Conservation (phyloP, 2,797 vertebrate genomes). For the Enteromius argenteus region DNA sequence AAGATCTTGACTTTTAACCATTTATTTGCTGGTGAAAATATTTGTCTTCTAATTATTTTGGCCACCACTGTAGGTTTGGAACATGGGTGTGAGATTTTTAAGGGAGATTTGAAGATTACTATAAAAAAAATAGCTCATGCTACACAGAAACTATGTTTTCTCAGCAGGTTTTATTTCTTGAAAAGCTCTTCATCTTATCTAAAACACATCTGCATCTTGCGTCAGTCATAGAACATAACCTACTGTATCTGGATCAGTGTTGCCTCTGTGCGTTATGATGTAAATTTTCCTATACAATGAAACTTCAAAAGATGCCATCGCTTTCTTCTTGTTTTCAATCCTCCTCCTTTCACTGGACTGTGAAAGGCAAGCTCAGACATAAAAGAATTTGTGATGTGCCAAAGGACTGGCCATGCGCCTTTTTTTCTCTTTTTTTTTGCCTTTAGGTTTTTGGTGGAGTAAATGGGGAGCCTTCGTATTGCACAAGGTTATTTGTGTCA, state of each 20-base stretch:
- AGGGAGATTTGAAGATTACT: not conserved
- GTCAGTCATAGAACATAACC: not conserved
- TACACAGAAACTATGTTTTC: not conserved
- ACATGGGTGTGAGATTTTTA: not conserved
- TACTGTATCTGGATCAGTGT: slow-evolving; percentile 18
- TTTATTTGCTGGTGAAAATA: no score
- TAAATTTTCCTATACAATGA: slow-evolving; percentile 20
- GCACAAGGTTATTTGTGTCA: not conserved
- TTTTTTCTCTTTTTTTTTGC: not conserved
- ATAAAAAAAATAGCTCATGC: not conserved
- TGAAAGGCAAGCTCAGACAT: slow-evolving; percentile 21
- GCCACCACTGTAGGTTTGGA: not conserved
- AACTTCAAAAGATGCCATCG: slow-evolving; percentile 40
- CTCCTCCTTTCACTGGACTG: slow-evolving; percentile 5
- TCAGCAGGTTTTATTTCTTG: not conserved
- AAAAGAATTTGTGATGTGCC: slow-evolving; percentile 38
- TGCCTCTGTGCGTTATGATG: slow-evolving; percentile 24
- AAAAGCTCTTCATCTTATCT: slow-evolving; percentile 14
- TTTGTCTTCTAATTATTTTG: no score
- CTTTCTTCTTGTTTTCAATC: slow-evolving; percentile 14
- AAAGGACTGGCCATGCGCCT: slow-evolving; percentile 1
- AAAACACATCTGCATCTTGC: not conserved
- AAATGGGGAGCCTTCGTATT: not conserved
- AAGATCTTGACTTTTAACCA: no score
- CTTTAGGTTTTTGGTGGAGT: not conserved